Conservation (phyloP, 2,113 vertebrate species). For the Brachypteracias leptosomus region DNA sequence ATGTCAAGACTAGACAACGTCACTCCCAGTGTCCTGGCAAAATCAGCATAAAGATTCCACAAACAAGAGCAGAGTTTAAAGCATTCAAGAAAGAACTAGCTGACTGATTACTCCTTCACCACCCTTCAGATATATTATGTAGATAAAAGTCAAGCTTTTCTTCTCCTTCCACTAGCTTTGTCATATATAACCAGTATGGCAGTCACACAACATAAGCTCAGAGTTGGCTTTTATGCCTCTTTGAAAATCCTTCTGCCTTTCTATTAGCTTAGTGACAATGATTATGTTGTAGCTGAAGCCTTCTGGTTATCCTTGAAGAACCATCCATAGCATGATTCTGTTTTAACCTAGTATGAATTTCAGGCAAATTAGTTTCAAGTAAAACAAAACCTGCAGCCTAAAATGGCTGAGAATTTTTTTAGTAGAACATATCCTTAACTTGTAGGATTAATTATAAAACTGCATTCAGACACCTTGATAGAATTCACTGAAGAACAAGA, state of each 20-base stretch:
- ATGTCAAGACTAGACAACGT: neutral
- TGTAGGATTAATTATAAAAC: neutral
- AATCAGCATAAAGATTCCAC: neutral
- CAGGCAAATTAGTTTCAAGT: neutral
- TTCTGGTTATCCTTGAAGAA: neutral
- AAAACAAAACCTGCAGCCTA: neutral
- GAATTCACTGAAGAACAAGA: neutral
- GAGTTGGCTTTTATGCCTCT: neutral
- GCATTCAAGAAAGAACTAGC: neutral
- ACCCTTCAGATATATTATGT: neutral
- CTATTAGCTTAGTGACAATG: neutral
- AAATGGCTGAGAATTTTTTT: neutral
- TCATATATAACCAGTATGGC: neutral
- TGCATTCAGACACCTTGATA: neutral
- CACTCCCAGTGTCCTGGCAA: neutral
- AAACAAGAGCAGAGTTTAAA: neutral
- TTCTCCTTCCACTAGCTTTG: neutral
- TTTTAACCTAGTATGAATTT: neutral
- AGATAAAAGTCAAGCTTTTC: neutral
- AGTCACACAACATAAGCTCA: accelerated
- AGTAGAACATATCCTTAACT: neutral
- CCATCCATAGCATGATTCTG: neutral
- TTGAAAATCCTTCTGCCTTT: neutral
- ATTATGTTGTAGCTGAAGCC: neutral
- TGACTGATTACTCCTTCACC: neutral